phyloP scores from a whole-genome alignment of 2,797 vertebrate genomes.

The Sternotherus odoratus region DNA sequence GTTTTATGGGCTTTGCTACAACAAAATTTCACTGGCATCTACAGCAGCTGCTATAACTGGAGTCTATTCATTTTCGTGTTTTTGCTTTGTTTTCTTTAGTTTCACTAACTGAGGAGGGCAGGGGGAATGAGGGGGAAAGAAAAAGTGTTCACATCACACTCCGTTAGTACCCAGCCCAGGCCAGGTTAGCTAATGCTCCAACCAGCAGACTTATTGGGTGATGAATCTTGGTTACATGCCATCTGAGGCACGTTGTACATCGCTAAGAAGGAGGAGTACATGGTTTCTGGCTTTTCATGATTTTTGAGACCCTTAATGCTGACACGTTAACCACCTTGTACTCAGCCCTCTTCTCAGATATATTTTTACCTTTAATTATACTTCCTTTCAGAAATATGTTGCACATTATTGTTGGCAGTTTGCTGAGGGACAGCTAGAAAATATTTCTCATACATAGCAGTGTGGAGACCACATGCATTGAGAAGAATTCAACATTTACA shows the following conservation, averaged over 20 bases:
- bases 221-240: too few species aligned
- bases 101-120: background rate
- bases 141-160: too few species aligned
- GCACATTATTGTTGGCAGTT: background rate
- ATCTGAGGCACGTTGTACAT: too few species aligned
- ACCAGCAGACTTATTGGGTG: too few species aligned
- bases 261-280: background rate
- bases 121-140: accelerated
- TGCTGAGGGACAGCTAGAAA: background rate
- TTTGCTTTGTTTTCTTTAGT: background rate
- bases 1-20: background rate
- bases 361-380: background rate
- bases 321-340: background rate
- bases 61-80: background rate
- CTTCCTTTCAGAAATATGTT: background rate
- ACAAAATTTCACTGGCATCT: background rate
- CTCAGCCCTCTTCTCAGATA: background rate
- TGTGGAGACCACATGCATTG: background rate
- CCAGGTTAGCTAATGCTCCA: too few species aligned
- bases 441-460: background rate
- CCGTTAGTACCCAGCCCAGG: too few species aligned
- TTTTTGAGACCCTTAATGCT: background rate
- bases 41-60: background rate
- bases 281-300: background rate
- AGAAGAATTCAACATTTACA: background rate